These are phyloP conservation scores for Hypena proboscidalis DNA, from an alignment of 2,888 invertebrate species.

Conservation along the genomic window DNA sequence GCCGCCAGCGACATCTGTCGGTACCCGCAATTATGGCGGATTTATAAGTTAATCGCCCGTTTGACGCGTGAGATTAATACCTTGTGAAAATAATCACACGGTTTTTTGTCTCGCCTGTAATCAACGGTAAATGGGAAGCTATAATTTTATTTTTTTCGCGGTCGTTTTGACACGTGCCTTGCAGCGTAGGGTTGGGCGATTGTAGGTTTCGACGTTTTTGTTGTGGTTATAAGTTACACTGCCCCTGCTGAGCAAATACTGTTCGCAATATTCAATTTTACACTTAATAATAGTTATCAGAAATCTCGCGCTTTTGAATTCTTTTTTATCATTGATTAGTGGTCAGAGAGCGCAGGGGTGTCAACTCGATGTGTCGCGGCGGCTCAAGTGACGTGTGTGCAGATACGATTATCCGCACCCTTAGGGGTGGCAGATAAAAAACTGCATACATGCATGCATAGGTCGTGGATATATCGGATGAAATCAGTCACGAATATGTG, in stretches of 20 bases:
- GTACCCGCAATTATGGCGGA: slow-evolving; percentile 58
- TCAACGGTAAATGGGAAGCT: slow-evolving; percentile 54
- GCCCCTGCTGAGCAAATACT: slow-evolving; percentile 34
- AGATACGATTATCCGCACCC: slow-evolving; percentile 76
- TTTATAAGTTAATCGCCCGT: slow-evolving; percentile 65
- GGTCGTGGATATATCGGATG: slow-evolving; percentile 51
- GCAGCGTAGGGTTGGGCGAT: slow-evolving; percentile 60
- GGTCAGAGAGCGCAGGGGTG: slow-evolving; percentile 67
- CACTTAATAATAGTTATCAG: slow-evolving; percentile 47
- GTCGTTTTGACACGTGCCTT: slow-evolving; percentile 56
- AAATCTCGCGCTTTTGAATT: slow-evolving; percentile 29
- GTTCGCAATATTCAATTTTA: slow-evolving; percentile 42
- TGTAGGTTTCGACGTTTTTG: slow-evolving; percentile 62
- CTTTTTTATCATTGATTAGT: slow-evolving; percentile 63
- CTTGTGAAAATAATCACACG: slow-evolving; percentile 62
- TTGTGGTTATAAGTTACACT: slow-evolving; percentile 77
- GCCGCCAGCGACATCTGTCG: slow-evolving; percentile 70
- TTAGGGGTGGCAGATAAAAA: slow-evolving; percentile 59
- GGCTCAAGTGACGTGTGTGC: slow-evolving; percentile 71
- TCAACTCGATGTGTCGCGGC: slow-evolving; percentile 56
- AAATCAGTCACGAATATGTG: slow-evolving; percentile 29
- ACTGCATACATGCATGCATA: slow-evolving; percentile 45
- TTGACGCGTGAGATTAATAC: slow-evolving; percentile 59
- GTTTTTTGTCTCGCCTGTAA: slow-evolving; percentile 57
- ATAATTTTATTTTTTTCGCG: slow-evolving; percentile 59